These are phyloP conservation scores for Gymnothorax javanicus DNA, from an alignment of 2,797 vertebrate species.

Conservation along the genomic window DNA sequence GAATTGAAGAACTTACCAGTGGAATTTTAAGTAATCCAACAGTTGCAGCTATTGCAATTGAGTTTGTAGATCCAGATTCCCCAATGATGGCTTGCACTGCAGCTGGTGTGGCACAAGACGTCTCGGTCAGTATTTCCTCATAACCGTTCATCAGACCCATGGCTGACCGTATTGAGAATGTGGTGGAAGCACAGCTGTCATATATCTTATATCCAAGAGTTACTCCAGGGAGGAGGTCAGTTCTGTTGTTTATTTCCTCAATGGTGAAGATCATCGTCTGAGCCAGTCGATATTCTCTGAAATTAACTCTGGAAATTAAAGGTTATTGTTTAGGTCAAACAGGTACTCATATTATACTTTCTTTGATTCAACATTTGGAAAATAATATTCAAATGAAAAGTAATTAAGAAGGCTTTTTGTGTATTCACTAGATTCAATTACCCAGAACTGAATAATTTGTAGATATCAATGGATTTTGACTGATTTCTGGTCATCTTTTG, in stretches of 20 bases:
- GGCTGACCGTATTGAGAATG: slow-evolving; percentile 23
- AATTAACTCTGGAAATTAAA: slow-evolving; percentile 21
- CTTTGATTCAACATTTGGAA: background rate
- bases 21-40: slow-evolving; percentile 28
- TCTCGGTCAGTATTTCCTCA: slow-evolving; percentile 20
- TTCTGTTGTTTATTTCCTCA: slow-evolving; percentile 38
- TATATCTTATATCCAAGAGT: slow-evolving; percentile 36
- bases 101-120: slow-evolving; percentile 21
- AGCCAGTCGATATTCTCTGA: slow-evolving; percentile 28
- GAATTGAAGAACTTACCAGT: slow-evolving; percentile 7
- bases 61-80: slow-evolving; percentile 23
- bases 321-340: background rate
- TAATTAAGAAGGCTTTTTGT: background rate
- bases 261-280: slow-evolving; percentile 33
- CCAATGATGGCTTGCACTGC: slow-evolving; percentile 30
- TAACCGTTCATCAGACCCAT: slow-evolving; percentile 33
- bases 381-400: background rate
- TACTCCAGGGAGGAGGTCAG: slow-evolving; percentile 29
- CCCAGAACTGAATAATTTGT: background rate
- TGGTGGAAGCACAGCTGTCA: slow-evolving; percentile 28
- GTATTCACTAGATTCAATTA: background rate
- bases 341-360: background rate
- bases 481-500: background rate
- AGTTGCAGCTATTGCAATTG: slow-evolving; percentile 16
- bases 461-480: background rate